Percentiles rank a stretch among this genome's conserved stretches.
phyloP scores from a whole-genome alignment of 2,797 vertebrate species.

The Characodon lateralis region DNA sequence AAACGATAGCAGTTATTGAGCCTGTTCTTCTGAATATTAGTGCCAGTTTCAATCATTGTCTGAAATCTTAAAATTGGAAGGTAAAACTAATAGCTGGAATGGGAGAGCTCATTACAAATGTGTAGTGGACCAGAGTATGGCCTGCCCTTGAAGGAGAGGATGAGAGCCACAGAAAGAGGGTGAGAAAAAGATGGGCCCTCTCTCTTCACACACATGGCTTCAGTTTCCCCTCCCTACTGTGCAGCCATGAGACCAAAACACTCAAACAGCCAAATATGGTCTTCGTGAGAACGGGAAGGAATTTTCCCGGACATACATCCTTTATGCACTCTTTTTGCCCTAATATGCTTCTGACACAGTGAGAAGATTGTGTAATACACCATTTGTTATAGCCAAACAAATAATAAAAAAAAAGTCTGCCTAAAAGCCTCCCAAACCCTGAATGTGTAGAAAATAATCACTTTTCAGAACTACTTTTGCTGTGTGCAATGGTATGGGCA shows the following conservation, averaged over 20 bases:
- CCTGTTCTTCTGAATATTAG: neutral
- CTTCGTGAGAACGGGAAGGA: slow-evolving; percentile 55
- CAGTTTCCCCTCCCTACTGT: slow-evolving; percentile 64
- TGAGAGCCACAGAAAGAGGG: slow-evolving; percentile 26
- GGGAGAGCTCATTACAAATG: slow-evolving; percentile 6
- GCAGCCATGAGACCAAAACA: slow-evolving; percentile 69
- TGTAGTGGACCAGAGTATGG: slow-evolving; percentile 38
- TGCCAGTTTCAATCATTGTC: neutral
- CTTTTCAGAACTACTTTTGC: slow-evolving; percentile 5
- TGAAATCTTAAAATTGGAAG: neutral
- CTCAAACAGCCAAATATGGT: slow-evolving; percentile 77
- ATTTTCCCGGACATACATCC: slow-evolving; percentile 40
- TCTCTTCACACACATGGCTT: slow-evolving; percentile 68
- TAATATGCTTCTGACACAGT: neutral
- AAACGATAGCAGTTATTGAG: neutral
- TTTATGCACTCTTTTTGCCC: slow-evolving; percentile 17
- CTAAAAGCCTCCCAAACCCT: neutral
- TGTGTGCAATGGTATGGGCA: neutral
- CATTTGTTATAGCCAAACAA: neutral
- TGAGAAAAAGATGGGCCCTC: slow-evolving; percentile 52
- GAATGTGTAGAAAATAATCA: neutral
- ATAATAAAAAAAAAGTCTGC: neutral
- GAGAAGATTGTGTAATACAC: neutral
- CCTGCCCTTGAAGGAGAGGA: slow-evolving; percentile 23
- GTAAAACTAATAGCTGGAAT: neutral